Evolutionary conservation across 2,888 invertebrate species (phyloP).

Genomic region (Drosophila ezoana): DNA sequence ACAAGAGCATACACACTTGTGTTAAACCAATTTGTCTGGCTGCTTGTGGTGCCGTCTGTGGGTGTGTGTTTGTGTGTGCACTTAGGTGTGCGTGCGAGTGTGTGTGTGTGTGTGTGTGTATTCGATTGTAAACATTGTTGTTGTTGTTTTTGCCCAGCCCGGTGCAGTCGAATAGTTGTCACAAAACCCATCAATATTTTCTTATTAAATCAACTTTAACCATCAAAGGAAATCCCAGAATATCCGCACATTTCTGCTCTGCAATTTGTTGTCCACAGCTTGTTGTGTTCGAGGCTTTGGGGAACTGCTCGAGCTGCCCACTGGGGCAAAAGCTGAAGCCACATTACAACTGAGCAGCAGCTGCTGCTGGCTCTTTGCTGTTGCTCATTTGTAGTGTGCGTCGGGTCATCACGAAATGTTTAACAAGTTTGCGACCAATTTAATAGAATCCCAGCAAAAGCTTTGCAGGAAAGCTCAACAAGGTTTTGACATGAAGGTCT

Average conservation of each 20-base stretch:
- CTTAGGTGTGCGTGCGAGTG: background rate
- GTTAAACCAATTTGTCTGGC: constrained; percentile 77
- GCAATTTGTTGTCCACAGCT: background rate
- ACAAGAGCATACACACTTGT: constrained; percentile 35
- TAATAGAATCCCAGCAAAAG: too few species aligned
- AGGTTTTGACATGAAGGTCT: too few species aligned
- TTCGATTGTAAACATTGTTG: constrained; percentile 39
- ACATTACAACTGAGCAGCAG: constrained; percentile 57
- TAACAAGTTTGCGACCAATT: background rate
- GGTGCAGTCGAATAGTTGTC: constrained; percentile 40
- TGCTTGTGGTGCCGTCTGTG: constrained; percentile 45
- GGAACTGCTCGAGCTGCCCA: constrained; percentile 46
- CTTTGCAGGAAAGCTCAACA: too few species aligned
- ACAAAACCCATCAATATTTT: constrained; percentile 26
- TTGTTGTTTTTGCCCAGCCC: constrained; percentile 14
- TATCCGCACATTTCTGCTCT: background rate
- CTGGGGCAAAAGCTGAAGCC: constrained; percentile 26
- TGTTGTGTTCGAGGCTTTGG: background rate
- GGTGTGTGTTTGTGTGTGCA: constrained; percentile 4
- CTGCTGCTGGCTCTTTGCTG: constrained; percentile 32
- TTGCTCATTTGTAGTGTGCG: constrained; percentile 22
- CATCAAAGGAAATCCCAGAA: background rate
- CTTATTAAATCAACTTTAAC: constrained; percentile 3
- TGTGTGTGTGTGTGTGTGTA: constrained; percentile 21
- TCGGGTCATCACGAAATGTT: background rate